Conservation (phyloP, 2,888 invertebrate genomes). For the Melipona bicolor region DNA sequence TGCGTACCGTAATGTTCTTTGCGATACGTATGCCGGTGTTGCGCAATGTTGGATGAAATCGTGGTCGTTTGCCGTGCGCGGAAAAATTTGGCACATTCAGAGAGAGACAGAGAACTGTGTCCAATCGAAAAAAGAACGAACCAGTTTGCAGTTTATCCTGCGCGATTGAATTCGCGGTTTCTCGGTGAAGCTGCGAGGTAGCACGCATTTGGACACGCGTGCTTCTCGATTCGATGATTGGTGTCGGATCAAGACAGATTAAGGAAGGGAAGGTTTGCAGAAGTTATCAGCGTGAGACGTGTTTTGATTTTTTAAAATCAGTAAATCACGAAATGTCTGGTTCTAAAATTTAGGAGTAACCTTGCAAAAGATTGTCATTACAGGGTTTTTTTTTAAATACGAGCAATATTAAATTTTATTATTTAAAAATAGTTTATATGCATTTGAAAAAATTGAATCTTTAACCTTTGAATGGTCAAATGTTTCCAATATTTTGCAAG, state of each 20-base stretch:
- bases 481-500: not conserved
- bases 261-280: not conserved
- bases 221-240: not conserved
- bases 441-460: not conserved
- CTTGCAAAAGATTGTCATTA: not conserved
- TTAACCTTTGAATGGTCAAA: not conserved
- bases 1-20: conserved; percentile 16
- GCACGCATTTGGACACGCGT: not conserved
- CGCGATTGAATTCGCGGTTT: not conserved
- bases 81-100: not conserved
- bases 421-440: no score
- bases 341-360: not conserved
- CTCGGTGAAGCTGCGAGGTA: not conserved
- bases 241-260: not conserved
- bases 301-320: no score
- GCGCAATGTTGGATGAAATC: conserved; percentile 7
- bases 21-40: conserved; percentile 4
- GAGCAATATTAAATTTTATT: no score
- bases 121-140: not conserved
- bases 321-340: not conserved
- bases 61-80: not conserved
- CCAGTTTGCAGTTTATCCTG: not conserved
- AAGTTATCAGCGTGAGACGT: not conserved
- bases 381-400: not conserved
- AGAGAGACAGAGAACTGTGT: no score